Percentiles rank a stretch among this genome's conserved stretches.
Conservation (phyloP, 1,140 invertebrate species). For the Caenorhabditis inopinata region DNA sequence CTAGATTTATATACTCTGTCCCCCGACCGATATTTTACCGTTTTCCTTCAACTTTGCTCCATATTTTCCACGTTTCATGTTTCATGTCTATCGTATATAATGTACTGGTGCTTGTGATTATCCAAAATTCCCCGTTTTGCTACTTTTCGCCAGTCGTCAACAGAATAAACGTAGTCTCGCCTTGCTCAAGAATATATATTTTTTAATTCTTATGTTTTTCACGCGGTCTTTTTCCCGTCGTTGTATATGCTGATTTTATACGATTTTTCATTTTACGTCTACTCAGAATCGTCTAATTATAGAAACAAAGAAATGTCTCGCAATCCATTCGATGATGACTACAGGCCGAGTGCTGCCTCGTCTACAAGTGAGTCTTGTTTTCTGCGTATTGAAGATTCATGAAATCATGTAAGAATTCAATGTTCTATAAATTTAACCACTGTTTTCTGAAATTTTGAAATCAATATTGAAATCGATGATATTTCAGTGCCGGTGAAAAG, state of each 20-base stretch:
- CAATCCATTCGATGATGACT: slow-evolving; percentile 46
- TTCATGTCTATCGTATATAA: not conserved
- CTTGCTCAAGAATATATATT: no score
- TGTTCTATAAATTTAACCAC: no score
- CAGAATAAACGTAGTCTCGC: no score
- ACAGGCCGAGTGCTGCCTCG: slow-evolving; percentile 15
- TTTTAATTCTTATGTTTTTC: not conserved
- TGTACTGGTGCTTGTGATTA: slow-evolving; percentile 1
- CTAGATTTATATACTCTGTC: no score
- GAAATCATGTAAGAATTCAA: no score
- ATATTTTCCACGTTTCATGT: not conserved
- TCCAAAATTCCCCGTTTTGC: not conserved
- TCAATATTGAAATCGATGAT: no score
- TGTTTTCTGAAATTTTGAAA: no score
- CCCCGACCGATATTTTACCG: no score
- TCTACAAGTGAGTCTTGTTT: not conserved
- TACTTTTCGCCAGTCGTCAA: not conserved
- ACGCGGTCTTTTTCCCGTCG: not conserved
- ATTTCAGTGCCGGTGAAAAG: slow-evolving; percentile 51
- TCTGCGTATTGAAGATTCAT: not conserved
- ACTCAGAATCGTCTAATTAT: not conserved
- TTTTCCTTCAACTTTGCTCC: no score
- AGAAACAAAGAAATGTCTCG: slow-evolving; percentile 30
- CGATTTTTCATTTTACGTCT: not conserved
- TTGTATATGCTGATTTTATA: not conserved